Evolutionary conservation across 2,113 vertebrate species (phyloP), one percentile per base, ranked within the genome.

Genomic region (Burhinus oedicnemus): DNA sequence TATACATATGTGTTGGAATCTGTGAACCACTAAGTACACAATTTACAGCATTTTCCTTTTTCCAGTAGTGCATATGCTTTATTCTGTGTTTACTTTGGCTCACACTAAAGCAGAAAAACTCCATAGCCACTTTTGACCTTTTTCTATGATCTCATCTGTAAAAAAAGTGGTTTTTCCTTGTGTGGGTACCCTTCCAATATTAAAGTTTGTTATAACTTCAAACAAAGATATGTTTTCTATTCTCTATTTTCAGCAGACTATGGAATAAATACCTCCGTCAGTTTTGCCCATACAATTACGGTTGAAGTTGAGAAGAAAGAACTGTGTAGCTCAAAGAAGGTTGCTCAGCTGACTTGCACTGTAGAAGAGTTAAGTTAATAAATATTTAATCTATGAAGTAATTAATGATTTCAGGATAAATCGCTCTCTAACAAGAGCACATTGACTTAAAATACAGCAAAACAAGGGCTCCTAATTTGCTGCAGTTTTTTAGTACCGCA

Each of bases 381-480:
- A 83, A 82, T 76, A 82, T 83, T 92, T 95, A 87, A 69, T 81
- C 32, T 76, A 57, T 29, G n/a, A 22, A 78, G 27, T 90, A 95
- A 69, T 62, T 92, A 95, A 61, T 27, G 45, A 29, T 88, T 97
- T 96, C 45, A 91, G 36, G 29, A 89, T 69, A 94, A 90, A 91
- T 93, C 1, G 0, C 40, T 95, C 36, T 77, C 34, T 65, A 72
- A 78, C 23, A 87, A 69, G 87, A 82, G 23, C 11, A 74, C 20
- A 36, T 51, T 44, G 83, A 87, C 18, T 89, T 92, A 79, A 91
- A 91, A 61, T 55, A 54, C 12, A 29, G 15, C 27, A 65, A 16
- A 70, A 61, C 17, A 80, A 87, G 87, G 22, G 4, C 14, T 76
- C 57, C 7, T 68, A 89, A 52, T 75, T 72, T 92, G 42, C 10